Evolutionary conservation across 92 coral and sea anemone genomes (phyloP), one percentile per base, ranked within the genome.

Genomic region (Hydrozoanthus gracilis): DNA sequence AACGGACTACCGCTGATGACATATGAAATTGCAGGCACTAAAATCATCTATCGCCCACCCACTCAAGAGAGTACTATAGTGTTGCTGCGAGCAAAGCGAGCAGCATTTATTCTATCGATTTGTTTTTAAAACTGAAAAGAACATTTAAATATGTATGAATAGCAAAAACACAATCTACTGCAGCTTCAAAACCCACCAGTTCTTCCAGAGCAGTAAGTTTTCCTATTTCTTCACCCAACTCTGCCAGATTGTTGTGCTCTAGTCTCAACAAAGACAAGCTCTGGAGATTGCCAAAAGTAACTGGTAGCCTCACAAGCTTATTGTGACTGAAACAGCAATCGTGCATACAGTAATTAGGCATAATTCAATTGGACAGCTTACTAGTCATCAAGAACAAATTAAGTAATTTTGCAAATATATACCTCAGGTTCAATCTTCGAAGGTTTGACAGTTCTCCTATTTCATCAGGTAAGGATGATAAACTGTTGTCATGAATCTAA

Each of bases 401-500:
- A 27, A 27, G 39, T 2, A 27, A 27, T 27, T 18, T 65, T 65
- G 71, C 39, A 16, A 9, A n/a, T 1, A 62, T 27, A 27, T 87
- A 96, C 99, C 99, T 92, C 51, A 96, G 78, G 87, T 96, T 96
- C 35, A 96, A 87, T 83, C 91, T 88, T 83, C 93, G 88, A 44
- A 96, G 94, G 75, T 94, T 91, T n/a, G 87, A 76, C 8, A 96
- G 91, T 66, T 91, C 91, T 47, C 99, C 98, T 83, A 96, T 82
- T 77, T 93, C 96, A 15, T 73, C 88, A 65, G 99, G 99, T 83
- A 96, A 56, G 62, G 88, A 75, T 4, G 92, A 74, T 67, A 96
- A 77, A 66, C 87, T 88, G 77, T 96, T 96, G 64, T 96, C 99
- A 86, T 96, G 99, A 73, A 95, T 87, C 99, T 96, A 51, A 50